Percentiles rank a stretch among this genome's conserved stretches.
phyloP scores from a whole-genome alignment of 1,140 invertebrate genomes.

The Pachypsylla venusta region DNA sequence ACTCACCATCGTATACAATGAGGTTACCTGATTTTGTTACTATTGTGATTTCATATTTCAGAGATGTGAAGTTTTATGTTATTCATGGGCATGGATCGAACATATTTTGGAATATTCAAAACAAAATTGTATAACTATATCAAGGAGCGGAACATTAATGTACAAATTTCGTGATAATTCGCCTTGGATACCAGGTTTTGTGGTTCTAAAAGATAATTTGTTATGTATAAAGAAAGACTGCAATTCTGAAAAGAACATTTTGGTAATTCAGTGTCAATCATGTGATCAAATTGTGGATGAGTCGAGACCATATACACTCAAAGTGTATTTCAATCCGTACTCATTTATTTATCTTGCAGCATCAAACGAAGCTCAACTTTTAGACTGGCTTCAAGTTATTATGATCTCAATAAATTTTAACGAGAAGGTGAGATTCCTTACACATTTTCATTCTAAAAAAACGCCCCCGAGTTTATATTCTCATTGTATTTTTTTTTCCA shows the following conservation, averaged over 20 bases:
- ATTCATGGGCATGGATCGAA: background rate
- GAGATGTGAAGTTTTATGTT: background rate
- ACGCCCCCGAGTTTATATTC: too few species aligned
- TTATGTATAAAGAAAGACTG: background rate
- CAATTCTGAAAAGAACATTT: background rate
- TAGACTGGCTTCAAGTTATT: background rate
- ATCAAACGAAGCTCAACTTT: background rate
- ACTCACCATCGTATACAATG: too few species aligned
- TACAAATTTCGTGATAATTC: background rate
- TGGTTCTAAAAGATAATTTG: background rate
- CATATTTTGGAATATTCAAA: background rate
- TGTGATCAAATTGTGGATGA: background rate
- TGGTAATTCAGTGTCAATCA: background rate
- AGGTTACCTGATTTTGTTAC: too few species aligned
- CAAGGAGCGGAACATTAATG: background rate
- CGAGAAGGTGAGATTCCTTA: too few species aligned
- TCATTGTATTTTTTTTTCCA: too few species aligned
- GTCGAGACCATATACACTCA: background rate
- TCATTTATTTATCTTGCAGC: background rate
- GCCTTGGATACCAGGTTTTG: background rate
- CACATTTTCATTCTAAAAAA: too few species aligned
- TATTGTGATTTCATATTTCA: background rate
- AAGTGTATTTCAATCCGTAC: background rate
- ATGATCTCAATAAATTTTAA: background rate
- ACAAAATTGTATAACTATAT: background rate